Evolutionary conservation across 2,113 vertebrate genomes (phyloP).

Genomic region (Tauraco erythrolophus): DNA sequence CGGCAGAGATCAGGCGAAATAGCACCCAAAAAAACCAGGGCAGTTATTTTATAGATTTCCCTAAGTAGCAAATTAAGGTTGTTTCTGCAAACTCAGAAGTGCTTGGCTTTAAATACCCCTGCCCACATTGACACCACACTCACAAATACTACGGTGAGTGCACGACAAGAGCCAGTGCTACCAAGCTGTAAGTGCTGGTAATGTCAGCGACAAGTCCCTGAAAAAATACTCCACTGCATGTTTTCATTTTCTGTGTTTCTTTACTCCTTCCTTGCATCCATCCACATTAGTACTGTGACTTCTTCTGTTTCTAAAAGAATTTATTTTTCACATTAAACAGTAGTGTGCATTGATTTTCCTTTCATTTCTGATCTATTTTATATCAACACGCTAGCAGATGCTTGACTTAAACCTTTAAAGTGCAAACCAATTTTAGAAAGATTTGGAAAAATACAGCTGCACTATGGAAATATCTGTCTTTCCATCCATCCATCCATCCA

Average conservation of each 20-base stretch:
- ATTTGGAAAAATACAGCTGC: neutral
- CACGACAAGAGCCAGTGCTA: neutral
- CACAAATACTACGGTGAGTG: neutral
- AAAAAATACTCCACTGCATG: neutral
- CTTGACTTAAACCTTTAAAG: neutral
- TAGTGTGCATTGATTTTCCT: neutral
- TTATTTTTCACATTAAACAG: slow-evolving; percentile 4
- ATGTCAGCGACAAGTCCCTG: neutral
- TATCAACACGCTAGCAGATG: neutral
- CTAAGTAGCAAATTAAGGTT: neutral
- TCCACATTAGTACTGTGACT: neutral
- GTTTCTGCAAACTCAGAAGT: neutral
- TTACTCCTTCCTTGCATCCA: neutral
- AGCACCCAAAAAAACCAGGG: neutral
- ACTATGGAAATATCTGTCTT: neutral
- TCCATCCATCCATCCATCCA: neutral
- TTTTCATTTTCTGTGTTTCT: neutral
- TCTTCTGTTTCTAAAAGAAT: neutral
- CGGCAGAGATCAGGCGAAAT: neutral
- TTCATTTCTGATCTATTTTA: neutral
- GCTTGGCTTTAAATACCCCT: neutral
- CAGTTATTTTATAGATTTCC: neutral
- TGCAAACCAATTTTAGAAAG: neutral
- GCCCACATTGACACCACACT: neutral
- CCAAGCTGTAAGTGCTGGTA: neutral